Percentiles rank a stretch among this genome's conserved stretches.
Evolutionary conservation across 2,113 vertebrate genomes (phyloP).

Genomic region (Corvus moneduloides): DNA sequence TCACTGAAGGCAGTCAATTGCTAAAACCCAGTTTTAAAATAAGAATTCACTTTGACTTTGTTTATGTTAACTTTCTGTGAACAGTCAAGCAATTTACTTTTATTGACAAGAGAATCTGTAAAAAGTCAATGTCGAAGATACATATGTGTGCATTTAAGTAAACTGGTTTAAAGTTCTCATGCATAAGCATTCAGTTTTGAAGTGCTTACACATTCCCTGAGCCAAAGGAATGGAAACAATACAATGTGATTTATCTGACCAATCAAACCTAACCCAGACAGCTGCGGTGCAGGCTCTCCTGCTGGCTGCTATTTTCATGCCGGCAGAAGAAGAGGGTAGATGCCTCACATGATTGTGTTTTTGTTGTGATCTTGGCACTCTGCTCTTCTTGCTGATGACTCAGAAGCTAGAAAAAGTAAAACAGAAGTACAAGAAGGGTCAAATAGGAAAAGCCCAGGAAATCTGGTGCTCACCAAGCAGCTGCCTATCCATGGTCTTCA

Average conservation of each 20-base stretch:
- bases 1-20: not conserved
- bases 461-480: not conserved
- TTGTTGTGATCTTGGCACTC: not conserved
- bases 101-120: constrained; percentile 60
- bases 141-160: constrained; percentile 61
- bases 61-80: constrained; percentile 49
- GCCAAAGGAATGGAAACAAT: constrained; percentile 64
- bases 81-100: constrained; percentile 46
- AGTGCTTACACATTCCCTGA: constrained; percentile 56
- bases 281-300: constrained; percentile 33
- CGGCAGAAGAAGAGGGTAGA: not conserved
- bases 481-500: not conserved
- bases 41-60: not conserved
- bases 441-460: not conserved
- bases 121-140: constrained; percentile 37
- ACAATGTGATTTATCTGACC: constrained; percentile 66
- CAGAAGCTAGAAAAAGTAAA: not conserved
- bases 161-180: constrained; percentile 48
- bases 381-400: not conserved
- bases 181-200: constrained; percentile 59
- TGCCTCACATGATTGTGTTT: not conserved
- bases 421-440: not conserved
- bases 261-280: constrained; percentile 53
- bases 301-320: constrained; percentile 31
- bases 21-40: not conserved